Base-by-base conservation (phyloP, 2,888 invertebrate species). In the Trypoxylon attenuatum region DNA sequence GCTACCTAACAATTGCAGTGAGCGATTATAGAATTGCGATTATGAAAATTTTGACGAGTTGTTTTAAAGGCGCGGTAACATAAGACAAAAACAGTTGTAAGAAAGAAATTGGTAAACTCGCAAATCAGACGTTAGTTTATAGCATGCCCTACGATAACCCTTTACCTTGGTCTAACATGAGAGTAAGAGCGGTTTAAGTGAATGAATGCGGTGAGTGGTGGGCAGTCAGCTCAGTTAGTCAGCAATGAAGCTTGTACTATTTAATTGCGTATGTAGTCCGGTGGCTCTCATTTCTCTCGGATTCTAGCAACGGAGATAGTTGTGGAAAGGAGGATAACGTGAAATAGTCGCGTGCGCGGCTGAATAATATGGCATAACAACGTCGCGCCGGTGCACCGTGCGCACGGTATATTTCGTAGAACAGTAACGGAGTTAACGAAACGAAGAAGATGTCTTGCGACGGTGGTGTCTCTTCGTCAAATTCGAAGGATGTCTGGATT, bases 241-340 rank as follows among this genome's bases (percentile, higher is more conserved):
- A 8, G 5, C 1, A 33, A 33, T 49, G 33, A 49, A 33, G 29
- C 27, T 1, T 15, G 13, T 23, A 19, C 16, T 27, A 13, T 52
- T 27, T 41, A 52, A 52, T 42, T n/a, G 42, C 25, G 42, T 42
- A 52, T 42, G 52, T 52, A 25, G 39, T 41, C n/a, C 41, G 41
- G 25, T 21, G 41, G 15, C 42, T 49, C 46, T 49, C 27, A 39
- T 56, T 56, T 47, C 41, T 56, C 49, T 21, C n/a, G 16, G 41
- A 41, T 47, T 19, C 21, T 49, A 49, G 29, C 22, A 27, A 49
- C 49, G 49, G 49, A 43, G 45, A 57, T 33, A 43, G 50, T 22
- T 22, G 56, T 50, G 25, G 41, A 46, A 57, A 57, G 57, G 50
- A 57, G 57, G 43, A 29, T 57, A 57, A 42, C 13, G 1, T 27